Evolutionary conservation across 2,888 invertebrate species (phyloP).

Genomic region (Matsumyia berberina): DNA sequence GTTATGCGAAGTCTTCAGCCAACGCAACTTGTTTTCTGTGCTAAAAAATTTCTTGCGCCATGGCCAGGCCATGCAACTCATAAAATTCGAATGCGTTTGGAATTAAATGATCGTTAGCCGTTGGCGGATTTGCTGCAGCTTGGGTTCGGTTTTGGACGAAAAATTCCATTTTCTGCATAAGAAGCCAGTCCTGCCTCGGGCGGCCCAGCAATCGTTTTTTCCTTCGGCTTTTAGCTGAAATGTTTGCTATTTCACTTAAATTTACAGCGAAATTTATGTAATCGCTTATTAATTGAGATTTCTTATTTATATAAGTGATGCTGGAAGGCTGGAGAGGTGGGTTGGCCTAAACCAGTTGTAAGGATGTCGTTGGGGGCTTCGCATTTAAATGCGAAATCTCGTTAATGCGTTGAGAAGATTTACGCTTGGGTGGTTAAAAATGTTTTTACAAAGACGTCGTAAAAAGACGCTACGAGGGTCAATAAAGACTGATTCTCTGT

Average conservation of each 20-base stretch:
- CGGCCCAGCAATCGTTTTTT: not conserved
- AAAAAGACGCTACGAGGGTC: no score
- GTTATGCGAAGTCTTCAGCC: slow-evolving; percentile 4
- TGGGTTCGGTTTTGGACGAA: not conserved
- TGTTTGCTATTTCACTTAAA: slow-evolving; percentile 55
- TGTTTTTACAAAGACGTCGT: no score
- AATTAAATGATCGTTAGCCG: slow-evolving; percentile 31
- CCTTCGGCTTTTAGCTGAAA: slow-evolving; percentile 33
- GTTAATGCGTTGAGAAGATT: not conserved
- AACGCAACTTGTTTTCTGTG: slow-evolving; percentile 10
- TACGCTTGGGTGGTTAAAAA: no score
- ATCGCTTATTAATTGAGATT: slow-evolving; percentile 61
- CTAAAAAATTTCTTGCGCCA: not conserved
- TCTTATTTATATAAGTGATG: slow-evolving; percentile 40
- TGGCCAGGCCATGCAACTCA: slow-evolving; percentile 8
- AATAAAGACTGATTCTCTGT: no score
- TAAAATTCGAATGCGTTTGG: slow-evolving; percentile 47
- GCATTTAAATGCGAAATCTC: not conserved
- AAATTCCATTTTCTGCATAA: slow-evolving; percentile 19
- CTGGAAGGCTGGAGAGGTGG: not conserved
- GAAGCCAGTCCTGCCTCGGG: slow-evolving; percentile 39
- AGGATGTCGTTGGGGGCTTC: not conserved
- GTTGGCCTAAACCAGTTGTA: not conserved
- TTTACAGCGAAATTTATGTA: slow-evolving; percentile 55
- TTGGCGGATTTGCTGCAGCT: not conserved